Conservation (phyloP, 1,140 invertebrate genomes). For the Drosophila auraria region DNA sequence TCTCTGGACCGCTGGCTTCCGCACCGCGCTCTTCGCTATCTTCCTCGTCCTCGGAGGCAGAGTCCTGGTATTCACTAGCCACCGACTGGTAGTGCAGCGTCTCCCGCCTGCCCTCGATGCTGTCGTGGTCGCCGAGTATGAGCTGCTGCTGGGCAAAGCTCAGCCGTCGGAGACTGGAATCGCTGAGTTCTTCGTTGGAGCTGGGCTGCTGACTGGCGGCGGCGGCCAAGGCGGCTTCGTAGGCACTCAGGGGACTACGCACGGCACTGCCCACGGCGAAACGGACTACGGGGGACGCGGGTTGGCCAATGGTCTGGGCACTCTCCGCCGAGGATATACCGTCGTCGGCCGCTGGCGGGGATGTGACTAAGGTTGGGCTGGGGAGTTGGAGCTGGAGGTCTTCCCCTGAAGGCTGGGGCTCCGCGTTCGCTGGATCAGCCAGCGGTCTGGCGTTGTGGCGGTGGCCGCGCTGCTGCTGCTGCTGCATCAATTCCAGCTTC, state of each 20-base stretch:
- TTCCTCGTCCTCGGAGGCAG: constrained; percentile 51
- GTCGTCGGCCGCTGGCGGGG: constrained; percentile 55
- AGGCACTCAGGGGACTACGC: constrained; percentile 60
- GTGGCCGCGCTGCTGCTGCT: constrained; percentile 73
- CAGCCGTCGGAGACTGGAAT: constrained; percentile 66
- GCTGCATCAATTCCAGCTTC: constrained; percentile 68
- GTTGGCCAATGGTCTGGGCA: constrained; percentile 43
- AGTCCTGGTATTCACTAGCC: constrained; percentile 68
- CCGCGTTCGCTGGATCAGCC: constrained; percentile 42
- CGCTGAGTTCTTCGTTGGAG: constrained; percentile 65
- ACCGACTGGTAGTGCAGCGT: constrained; percentile 65
- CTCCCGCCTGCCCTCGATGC: constrained; percentile 66
- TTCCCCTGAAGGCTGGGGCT: constrained; percentile 39
- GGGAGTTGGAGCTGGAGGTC: constrained; percentile 8
- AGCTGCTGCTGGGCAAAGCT: constrained; percentile 65
- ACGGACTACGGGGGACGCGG: constrained; percentile 56
- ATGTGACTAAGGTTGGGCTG: constrained; percentile 25
- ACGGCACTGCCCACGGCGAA: constrained; percentile 81
- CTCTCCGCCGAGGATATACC: constrained; percentile 73
- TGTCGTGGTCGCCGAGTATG: constrained; percentile 69
- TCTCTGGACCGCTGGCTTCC: constrained; percentile 24
- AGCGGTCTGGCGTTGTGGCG: constrained; percentile 55
- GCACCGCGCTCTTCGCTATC: constrained; percentile 32
- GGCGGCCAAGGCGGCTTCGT: constrained; percentile 66
- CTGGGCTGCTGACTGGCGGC: constrained; percentile 68